Conservation (phyloP, 2,113 vertebrate species). For the Hiodon tergisus region DNA sequence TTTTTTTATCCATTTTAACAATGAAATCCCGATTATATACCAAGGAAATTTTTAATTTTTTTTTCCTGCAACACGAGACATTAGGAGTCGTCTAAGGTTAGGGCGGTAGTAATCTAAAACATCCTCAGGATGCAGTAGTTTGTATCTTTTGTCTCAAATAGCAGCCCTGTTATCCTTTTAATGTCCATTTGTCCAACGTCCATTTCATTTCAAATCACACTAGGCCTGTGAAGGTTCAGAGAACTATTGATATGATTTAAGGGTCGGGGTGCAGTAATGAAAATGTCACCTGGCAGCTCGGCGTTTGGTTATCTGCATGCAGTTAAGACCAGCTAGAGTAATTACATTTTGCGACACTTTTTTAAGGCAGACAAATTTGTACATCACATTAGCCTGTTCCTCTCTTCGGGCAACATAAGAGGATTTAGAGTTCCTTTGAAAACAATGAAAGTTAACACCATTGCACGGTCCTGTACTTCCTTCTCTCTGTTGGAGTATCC, state of each 20-base stretch:
- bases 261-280: constrained; percentile 33
- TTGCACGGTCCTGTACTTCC: neutral
- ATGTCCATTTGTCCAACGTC: constrained; percentile 12
- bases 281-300: constrained; percentile 35
- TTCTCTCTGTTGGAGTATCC: neutral
- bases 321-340: constrained; percentile 36
- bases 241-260: constrained; percentile 26
- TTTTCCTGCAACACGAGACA: neutral
- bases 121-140: constrained; percentile 3
- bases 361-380: constrained; percentile 18
- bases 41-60: neutral
- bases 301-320: constrained; percentile 28
- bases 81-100: neutral
- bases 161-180: constrained; percentile 19
- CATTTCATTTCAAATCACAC: constrained; percentile 7
- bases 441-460: constrained; percentile 28
- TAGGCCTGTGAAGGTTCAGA: neutral
- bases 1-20: neutral
- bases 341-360: constrained; percentile 27
- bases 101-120: constrained; percentile 11
- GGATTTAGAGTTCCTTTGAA: constrained; percentile 19
- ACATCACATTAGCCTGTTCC: constrained; percentile 23
- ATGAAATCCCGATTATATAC: constrained; percentile 2
- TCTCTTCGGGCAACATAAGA: neutral
- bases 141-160: constrained; percentile 18